Conservation (phyloP, 2,113 vertebrate species). For the Deroptyus accipitrinus region DNA sequence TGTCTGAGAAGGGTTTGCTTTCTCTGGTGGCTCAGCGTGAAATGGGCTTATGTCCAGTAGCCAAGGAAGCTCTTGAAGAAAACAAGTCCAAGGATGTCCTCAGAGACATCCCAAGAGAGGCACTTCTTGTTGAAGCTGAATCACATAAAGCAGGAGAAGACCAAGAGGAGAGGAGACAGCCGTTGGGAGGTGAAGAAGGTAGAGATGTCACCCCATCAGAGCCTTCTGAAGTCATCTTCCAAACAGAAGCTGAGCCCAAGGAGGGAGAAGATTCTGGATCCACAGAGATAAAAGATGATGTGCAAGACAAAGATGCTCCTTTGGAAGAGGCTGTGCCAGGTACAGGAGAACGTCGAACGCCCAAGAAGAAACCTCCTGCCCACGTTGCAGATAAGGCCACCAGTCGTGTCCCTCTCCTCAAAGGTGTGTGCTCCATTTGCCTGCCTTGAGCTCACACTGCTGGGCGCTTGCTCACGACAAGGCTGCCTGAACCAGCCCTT, state of each 20-base stretch:
- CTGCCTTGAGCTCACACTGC: neutral
- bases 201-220: neutral
- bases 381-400: slow-evolving; percentile 6
- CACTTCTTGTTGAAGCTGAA: neutral
- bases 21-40: neutral
- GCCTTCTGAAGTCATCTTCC: slow-evolving; percentile 24
- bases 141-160: neutral
- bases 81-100: neutral
- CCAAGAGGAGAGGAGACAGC: neutral
- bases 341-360: neutral
- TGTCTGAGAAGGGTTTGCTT: neutral
- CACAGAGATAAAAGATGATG: neutral
- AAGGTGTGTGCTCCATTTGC: slow-evolving; percentile 73
- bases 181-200: neutral
- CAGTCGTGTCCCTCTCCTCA: slow-evolving; percentile 72
- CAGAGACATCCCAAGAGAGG: neutral
- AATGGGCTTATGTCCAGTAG: neutral
- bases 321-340: neutral
- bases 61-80: neutral
- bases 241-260: slow-evolving; percentile 33
- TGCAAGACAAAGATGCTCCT: neutral
- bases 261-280: neutral
- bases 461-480: neutral
- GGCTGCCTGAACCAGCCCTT: slow-evolving; percentile 22
- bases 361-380: slow-evolving; percentile 25